Conservation (phyloP, 2,113 vertebrate species). For the Carlito syrichta region DNA sequence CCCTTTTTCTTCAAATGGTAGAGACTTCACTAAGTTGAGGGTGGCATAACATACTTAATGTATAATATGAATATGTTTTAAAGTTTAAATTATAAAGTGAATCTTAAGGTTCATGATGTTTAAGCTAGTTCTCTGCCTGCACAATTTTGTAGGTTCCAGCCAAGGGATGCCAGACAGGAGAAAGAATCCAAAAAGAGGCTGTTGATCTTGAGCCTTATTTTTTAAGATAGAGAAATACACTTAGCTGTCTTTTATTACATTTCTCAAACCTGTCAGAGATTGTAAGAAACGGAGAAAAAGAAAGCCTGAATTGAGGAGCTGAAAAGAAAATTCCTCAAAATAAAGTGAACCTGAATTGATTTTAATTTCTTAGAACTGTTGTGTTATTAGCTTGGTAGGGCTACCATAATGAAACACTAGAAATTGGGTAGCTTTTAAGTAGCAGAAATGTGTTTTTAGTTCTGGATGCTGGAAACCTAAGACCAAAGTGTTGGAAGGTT, state of each 20-base stretch:
- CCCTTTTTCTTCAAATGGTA: not conserved
- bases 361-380: slow-evolving; percentile 23
- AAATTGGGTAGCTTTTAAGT: not conserved
- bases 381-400: not conserved
- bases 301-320: not conserved
- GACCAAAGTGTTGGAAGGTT: not conserved
- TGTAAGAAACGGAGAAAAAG: not conserved
- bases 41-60: not conserved
- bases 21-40: not conserved
- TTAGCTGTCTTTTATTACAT: not conserved
- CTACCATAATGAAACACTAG: not conserved
- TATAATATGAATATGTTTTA: no score
- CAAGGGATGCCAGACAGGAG: not conserved
- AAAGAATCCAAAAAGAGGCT: not conserved
- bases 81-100: no score
- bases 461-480: not conserved
- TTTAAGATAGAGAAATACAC: not conserved
- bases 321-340: not conserved
- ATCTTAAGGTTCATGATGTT: not conserved
- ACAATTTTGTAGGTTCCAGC: not conserved
- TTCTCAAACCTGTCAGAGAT: not conserved
- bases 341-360: not conserved
- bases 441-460: not conserved
- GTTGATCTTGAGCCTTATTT: not conserved
- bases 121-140: not conserved